These are phyloP conservation scores for Andinoacara biseriatus DNA, from an alignment of 2,113 vertebrate species.

Conservation along the genomic window DNA sequence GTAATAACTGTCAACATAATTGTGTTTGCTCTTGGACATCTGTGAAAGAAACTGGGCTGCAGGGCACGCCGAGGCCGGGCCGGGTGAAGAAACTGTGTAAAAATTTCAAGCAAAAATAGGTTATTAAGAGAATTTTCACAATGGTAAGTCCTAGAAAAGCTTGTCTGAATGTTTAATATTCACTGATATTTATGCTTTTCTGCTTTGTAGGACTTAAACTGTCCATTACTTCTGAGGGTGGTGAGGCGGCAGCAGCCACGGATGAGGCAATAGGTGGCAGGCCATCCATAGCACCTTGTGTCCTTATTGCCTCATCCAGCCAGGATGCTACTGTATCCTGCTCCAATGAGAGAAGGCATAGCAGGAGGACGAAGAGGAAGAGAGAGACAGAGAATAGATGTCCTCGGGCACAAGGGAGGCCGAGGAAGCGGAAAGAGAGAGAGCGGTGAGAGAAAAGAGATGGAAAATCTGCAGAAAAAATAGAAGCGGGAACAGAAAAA, in stretches of 20 bases:
- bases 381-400: background rate
- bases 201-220: background rate
- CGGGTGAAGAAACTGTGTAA: background rate
- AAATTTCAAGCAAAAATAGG: background rate
- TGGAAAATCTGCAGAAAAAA: too few relatives aligned
- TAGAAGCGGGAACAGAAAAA: too few relatives aligned
- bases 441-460: too few relatives aligned
- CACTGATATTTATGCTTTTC: background rate
- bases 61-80: background rate
- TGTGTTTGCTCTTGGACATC: conserved; percentile 1
- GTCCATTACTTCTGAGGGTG: background rate
- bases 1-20: background rate
- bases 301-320: background rate
- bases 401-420: background rate
- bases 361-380: background rate
- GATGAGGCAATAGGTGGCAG: background rate
- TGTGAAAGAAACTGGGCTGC: background rate
- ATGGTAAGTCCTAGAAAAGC: background rate
- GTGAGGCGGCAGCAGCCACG: background rate
- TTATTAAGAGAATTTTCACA: background rate
- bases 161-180: conserved; percentile 1
- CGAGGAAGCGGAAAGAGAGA: background rate
- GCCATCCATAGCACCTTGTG: background rate
- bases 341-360: background rate
- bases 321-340: background rate